phyloP scores from a whole-genome alignment of 2,797 vertebrate species.

The Smutsia temminckii region DNA sequence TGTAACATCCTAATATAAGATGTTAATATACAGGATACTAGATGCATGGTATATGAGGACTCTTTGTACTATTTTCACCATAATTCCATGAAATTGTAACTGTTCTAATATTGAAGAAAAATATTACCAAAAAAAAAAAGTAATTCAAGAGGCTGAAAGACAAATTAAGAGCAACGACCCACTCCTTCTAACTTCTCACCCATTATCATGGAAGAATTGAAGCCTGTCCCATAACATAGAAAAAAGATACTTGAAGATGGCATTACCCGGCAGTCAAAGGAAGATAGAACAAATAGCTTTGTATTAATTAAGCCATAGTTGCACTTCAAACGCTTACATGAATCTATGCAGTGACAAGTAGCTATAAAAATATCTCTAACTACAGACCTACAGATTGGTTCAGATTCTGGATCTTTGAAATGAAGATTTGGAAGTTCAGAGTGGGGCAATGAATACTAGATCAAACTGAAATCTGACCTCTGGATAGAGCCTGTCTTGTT shows the following conservation, averaged over 20 bases:
- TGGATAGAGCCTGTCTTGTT: neutral
- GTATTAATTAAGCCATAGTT: neutral
- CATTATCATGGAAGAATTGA: neutral
- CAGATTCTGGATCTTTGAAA: neutral
- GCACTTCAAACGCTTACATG: neutral
- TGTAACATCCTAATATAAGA: neutral
- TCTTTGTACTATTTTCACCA: neutral
- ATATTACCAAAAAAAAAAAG: neutral
- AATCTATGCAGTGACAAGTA: neutral
- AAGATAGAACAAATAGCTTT: neutral
- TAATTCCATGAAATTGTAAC: neutral
- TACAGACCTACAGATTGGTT: neutral
- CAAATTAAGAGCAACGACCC: neutral
- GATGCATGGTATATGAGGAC: neutral
- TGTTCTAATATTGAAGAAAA: neutral
- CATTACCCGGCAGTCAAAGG: neutral
- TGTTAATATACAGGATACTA: neutral
- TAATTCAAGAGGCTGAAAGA: neutral
- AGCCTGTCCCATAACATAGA: neutral
- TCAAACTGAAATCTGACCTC: neutral
- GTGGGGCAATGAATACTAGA: neutral
- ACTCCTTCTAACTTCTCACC: neutral
- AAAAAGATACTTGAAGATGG: neutral
- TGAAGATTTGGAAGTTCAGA: neutral
- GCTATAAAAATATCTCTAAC: neutral